A percentile compares a stretch with the other conserved stretches of the same genome.
phyloP scores from a whole-genome alignment of 2,797 vertebrate genomes.

The Aeoliscus strigatus region DNA sequence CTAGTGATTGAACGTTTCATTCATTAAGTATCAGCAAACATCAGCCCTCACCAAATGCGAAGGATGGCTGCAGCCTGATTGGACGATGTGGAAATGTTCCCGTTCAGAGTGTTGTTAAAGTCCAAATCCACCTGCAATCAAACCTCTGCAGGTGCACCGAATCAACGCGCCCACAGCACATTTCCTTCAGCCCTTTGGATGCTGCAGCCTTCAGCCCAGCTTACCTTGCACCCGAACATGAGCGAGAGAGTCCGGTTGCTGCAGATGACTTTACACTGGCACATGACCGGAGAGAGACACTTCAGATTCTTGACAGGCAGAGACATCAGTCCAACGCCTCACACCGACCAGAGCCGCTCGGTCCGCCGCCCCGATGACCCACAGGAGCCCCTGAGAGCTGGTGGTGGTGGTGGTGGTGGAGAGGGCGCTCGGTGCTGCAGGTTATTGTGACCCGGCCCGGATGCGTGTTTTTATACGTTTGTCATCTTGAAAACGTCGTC shows the following conservation, averaged over 20 bases:
- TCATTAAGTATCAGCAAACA: constrained; percentile 1
- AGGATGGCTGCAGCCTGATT: no score
- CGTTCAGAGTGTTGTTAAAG: no score
- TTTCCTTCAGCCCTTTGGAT: no score
- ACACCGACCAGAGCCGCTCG: constrained; percentile 35
- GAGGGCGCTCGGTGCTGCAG: constrained; percentile 6
- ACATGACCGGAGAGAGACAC: constrained; percentile 83
- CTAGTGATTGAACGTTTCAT: constrained; percentile 6
- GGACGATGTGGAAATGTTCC: no score
- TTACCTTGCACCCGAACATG: constrained; percentile 82
- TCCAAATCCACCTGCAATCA: no score
- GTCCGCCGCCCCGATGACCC: constrained; percentile 41
- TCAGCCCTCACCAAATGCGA: no score
- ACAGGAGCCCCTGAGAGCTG: constrained; percentile 9
- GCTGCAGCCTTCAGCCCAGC: not conserved
- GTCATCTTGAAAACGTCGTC: no score
- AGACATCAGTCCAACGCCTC: constrained; percentile 71
- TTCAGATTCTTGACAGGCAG: constrained; percentile 74
- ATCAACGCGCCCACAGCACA: no score
- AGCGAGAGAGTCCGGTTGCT: constrained; percentile 83
- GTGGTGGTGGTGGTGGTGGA: not conserved
- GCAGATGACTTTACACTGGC: constrained; percentile 85
- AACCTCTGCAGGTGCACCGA: no score
- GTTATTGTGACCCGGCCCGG: no score
- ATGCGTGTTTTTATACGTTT: not conserved